Percentiles rank a stretch among this genome's conserved stretches.
Evolutionary conservation across 2,888 invertebrate genomes (phyloP).

Genomic region (Diploptera punctata): DNA sequence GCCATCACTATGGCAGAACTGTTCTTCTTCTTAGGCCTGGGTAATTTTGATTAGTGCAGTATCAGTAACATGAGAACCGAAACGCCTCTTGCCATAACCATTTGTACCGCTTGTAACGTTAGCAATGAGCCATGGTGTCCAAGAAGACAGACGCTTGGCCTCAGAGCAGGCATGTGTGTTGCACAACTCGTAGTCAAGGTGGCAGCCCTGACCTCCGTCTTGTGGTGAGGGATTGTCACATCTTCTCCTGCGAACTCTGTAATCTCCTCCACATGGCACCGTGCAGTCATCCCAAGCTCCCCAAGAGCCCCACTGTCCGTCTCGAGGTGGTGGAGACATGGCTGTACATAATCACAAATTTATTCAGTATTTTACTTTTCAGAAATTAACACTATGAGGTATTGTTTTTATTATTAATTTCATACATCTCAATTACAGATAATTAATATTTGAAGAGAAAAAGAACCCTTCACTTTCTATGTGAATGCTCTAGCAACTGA

Average conservation of each 20-base stretch:
- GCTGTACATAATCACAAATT: too few relatives aligned
- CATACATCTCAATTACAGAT: too few relatives aligned
- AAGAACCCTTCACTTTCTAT: too few relatives aligned
- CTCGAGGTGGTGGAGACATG: constrained; percentile 68
- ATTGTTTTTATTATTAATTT: too few relatives aligned
- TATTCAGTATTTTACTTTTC: too few relatives aligned
- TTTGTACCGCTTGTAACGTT: constrained; percentile 56
- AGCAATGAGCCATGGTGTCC: constrained; percentile 75
- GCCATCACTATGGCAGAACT: constrained; percentile 74
- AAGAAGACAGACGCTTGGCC: constrained; percentile 71
- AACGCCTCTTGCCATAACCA: constrained; percentile 78
- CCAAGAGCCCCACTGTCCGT: constrained; percentile 86
- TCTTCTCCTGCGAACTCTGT: constrained; percentile 63
- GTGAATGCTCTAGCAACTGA: too few relatives aligned
- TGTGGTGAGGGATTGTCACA: constrained; percentile 75
- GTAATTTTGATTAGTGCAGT: constrained; percentile 69
- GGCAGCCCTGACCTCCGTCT: constrained; percentile 75
- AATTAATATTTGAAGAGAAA: too few relatives aligned
- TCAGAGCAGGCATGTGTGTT: constrained; percentile 75
- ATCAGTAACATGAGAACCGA: constrained; percentile 77
- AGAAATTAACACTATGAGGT: too few relatives aligned
- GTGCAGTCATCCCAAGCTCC: constrained; percentile 82
- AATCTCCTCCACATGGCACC: constrained; percentile 72
- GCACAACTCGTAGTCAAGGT: constrained; percentile 76
- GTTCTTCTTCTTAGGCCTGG: constrained; percentile 78